phyloP scores from a whole-genome alignment of 2,797 vertebrate genomes.

The Apogon hyalosoma region DNA sequence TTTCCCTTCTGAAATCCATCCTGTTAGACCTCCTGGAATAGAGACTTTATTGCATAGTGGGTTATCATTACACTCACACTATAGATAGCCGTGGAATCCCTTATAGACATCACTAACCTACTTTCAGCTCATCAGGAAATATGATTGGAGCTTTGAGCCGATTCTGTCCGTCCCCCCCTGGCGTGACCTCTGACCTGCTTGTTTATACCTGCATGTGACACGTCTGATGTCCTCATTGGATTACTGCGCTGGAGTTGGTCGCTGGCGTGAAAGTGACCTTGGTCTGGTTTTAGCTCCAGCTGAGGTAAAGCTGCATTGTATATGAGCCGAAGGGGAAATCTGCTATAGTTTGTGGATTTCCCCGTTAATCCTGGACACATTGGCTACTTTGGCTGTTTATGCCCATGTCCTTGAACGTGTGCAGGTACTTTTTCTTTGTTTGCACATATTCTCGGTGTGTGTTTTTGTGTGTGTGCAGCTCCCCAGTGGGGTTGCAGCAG shows the following conservation, averaged over 20 bases:
- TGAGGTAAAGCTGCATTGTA: constrained; percentile 29
- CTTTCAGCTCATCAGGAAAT: constrained; percentile 47
- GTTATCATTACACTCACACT: constrained; percentile 58
- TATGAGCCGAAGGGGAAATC: constrained; percentile 16
- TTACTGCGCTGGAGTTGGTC: constrained; percentile 9
- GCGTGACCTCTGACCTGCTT: constrained; percentile 49
- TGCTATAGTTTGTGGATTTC: constrained; percentile 22
- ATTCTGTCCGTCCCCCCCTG: not conserved
- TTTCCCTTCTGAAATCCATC: constrained; percentile 61
- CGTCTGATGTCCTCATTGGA: constrained; percentile 15
- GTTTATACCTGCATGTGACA: constrained; percentile 25
- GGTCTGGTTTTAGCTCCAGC: constrained; percentile 10
- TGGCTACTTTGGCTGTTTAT: not conserved
- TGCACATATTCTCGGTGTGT: constrained; percentile 7
- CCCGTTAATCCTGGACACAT: not conserved
- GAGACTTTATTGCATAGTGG: constrained; percentile 48
- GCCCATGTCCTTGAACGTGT: constrained; percentile 37
- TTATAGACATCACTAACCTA: constrained; percentile 56
- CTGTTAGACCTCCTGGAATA: constrained; percentile 59
- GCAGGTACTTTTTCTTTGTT: constrained; percentile 31
- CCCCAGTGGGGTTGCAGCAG: constrained; percentile 28
- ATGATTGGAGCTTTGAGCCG: constrained; percentile 23
- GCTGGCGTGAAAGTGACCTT: constrained; percentile 32
- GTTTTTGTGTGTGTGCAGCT: constrained; percentile 26
- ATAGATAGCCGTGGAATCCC: constrained; percentile 71